These are phyloP conservation scores for Dolichopus griseipennis DNA, from an alignment of 2,888 invertebrate genomes.

Conservation along the genomic window DNA sequence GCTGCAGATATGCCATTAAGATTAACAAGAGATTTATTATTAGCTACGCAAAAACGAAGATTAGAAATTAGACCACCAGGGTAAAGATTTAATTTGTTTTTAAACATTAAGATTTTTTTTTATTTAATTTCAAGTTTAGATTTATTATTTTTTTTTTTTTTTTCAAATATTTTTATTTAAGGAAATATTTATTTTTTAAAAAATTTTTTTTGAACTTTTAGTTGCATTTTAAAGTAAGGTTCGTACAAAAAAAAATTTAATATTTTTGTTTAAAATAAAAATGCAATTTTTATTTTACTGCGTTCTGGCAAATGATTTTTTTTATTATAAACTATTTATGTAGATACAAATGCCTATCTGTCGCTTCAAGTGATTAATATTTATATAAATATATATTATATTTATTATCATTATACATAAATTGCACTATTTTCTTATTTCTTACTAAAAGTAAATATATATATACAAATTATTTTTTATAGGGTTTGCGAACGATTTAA, in stretches of 20 bases:
- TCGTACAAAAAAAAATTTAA: background rate
- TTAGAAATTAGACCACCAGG: constrained; percentile 54
- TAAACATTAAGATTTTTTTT: constrained; percentile 7
- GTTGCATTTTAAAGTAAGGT: background rate
- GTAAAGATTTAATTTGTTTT: constrained; percentile 44
- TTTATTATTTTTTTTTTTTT: background rate
- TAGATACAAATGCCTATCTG: background rate
- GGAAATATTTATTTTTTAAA: background rate
- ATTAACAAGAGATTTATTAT: constrained; percentile 69
- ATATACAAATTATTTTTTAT: too few species aligned
- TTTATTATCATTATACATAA: background rate
- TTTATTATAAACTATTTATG: too few species aligned
- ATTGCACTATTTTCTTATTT: too few species aligned
- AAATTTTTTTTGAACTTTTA: background rate
- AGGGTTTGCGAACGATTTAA: too few species aligned
- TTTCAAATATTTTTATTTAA: background rate
- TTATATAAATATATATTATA: background rate
- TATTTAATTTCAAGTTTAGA: constrained; percentile 18
- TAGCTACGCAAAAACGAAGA: constrained; percentile 69
- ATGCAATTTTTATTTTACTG: background rate
- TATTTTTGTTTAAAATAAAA: background rate
- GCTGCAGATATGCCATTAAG: constrained; percentile 47
- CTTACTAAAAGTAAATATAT: too few species aligned
- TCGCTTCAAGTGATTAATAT: background rate
- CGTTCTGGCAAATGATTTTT: background rate